Percentiles rank a stretch among this genome's conserved stretches.
Conservation (phyloP, 2,113 vertebrate genomes). For the Todiramphus chloris region DNA sequence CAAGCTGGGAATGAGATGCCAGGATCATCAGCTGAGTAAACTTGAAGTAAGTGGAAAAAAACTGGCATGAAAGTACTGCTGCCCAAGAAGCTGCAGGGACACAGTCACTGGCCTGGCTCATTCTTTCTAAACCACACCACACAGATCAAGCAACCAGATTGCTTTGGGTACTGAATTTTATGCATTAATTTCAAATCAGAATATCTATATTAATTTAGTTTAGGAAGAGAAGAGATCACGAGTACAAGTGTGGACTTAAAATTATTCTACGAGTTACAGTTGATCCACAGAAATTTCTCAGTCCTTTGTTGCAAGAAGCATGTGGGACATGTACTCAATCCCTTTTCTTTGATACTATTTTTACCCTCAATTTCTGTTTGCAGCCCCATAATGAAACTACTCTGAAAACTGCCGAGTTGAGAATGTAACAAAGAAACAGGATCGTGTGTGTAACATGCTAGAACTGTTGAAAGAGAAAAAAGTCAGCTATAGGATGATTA, state of each 20-base stretch:
- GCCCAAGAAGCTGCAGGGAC: fast-evolving
- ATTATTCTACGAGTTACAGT: neutral
- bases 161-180: neutral
- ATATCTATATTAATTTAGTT: neutral
- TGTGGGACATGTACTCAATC: neutral
- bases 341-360: neutral
- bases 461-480: neutral
- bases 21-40: neutral
- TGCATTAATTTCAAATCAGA: neutral
- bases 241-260: neutral
- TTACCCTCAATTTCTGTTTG: neutral
- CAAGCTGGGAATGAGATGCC: neutral
- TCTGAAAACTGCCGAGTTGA: neutral
- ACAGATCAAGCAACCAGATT: neutral
- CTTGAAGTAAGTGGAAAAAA: neutral
- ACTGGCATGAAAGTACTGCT: neutral
- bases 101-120: neutral
- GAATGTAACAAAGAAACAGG: neutral
- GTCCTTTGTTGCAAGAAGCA: neutral
- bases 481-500: neutral
- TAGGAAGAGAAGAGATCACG: neutral
- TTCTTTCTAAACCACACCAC: neutral
- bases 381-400: neutral
- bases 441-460: neutral
- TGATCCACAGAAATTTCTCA: neutral